Evolutionary conservation across 2,888 invertebrate species (phyloP), one percentile per base, ranked within the genome.

Genomic region (Meloe dianella): DNA sequence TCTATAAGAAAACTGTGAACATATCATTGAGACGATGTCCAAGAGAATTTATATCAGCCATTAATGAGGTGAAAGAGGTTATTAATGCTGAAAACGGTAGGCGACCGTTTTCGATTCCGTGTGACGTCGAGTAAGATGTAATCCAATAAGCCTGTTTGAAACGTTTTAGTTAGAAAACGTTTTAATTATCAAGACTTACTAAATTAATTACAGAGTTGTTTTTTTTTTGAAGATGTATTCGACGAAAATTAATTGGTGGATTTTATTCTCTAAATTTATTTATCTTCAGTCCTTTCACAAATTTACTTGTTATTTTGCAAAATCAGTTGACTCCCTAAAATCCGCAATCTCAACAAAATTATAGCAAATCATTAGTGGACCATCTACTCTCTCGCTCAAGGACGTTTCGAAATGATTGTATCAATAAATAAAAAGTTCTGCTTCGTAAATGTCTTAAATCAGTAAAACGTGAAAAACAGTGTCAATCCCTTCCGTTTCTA

Each of bases 131-230:
- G 65, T 65, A 68, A 60, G 61, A 63, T 65, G 65, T 68, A 68
- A 68, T 68, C 68, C 68, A 68, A 68, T 68, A 68, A 68, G 68
- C 68, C 58, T 61, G 68, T 66, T 68, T 65, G 35, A 68, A 68
- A 65, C 60, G 68, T 65, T 68, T 64, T 68, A 68, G 63, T 68
- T 64, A 63, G 65, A 66, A 68, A 68, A 68, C 63, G 66, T 60
- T 68, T 68, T 68, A 68, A 68, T 68, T 66, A 68, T 68, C 63
- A 54, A 58, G 58, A 68, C 63, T 68, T 68, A 61, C 68, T 65
- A 66, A 68, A 65, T 63, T 65, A 66, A 68, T 68, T 66, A 68
- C 17, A 24, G 61, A 38, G 56, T 64, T 66, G n/a, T 68, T 68
- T 63, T 68, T 60, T 29, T 17, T 22, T 51, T 41, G 60, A 67